Conservation (phyloP, 2,797 vertebrate species). For the Crax fasciolata region DNA sequence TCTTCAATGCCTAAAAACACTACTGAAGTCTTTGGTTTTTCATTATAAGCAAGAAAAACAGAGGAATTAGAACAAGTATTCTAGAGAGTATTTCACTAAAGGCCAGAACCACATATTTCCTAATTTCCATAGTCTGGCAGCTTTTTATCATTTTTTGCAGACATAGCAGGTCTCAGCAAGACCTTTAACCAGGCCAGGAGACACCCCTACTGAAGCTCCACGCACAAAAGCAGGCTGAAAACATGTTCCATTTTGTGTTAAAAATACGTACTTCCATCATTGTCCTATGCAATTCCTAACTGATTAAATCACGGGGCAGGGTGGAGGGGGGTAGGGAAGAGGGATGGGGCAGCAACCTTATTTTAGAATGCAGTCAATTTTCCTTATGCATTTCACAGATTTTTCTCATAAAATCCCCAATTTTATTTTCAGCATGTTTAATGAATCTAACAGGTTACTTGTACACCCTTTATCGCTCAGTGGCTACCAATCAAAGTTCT, state of each 20-base stretch:
- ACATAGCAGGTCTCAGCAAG: not conserved
- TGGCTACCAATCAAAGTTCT: constrained; percentile 69
- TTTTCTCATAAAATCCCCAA: not conserved
- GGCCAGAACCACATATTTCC: not conserved
- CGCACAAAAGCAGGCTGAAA: constrained; percentile 62
- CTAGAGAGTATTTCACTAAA: not conserved
- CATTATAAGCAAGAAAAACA: not conserved
- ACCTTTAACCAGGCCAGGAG: constrained; percentile 62
- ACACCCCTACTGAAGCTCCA: constrained; percentile 47
- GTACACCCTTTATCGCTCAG: constrained; percentile 10
- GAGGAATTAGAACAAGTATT: not conserved
- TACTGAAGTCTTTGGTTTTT: not conserved
- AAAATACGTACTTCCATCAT: constrained; percentile 43
- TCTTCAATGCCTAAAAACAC: not conserved
- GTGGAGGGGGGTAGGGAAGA: not conserved
- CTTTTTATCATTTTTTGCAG: not conserved
- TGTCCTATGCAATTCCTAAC: not conserved
- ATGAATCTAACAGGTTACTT: not conserved
- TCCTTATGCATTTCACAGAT: not conserved
- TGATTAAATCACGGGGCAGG: not conserved
- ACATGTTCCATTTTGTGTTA: constrained; percentile 12
- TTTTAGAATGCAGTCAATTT: not conserved
- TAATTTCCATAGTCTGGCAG: not conserved
- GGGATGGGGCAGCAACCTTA: not conserved
- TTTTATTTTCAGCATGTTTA: not conserved